Conservation (phyloP, 1,140 invertebrate species). For the Aphis gossypii region DNA sequence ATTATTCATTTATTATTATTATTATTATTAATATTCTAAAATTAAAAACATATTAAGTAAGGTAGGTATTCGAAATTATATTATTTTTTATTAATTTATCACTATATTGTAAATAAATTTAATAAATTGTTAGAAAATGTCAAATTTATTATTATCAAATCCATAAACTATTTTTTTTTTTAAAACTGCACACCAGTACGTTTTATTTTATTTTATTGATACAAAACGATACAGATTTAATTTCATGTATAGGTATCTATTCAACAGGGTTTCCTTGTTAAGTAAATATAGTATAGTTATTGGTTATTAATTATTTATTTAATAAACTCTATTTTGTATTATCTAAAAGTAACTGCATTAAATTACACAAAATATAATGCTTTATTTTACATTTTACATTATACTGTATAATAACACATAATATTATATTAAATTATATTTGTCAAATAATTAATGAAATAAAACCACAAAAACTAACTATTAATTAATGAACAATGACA, state of each 20-base stretch:
- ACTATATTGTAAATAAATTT: neutral
- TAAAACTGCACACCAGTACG: neutral
- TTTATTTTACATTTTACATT: neutral
- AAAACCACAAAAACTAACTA: neutral
- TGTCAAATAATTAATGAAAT: neutral
- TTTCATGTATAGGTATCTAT: neutral
- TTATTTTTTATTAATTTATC: neutral
- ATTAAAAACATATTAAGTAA: neutral
- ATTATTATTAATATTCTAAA: neutral
- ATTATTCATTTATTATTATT: neutral
- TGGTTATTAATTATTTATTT: neutral
- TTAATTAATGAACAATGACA: neutral
- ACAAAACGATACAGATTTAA: neutral
- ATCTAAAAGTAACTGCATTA: neutral
- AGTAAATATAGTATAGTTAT: neutral
- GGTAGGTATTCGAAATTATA: neutral
- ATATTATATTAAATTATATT: neutral
- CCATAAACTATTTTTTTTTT: neutral
- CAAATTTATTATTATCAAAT: neutral
- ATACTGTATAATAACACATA: neutral
- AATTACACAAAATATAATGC: too few relatives aligned
- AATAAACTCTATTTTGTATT: slow-evolving; percentile 16
- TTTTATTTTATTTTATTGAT: neutral
- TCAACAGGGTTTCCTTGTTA: neutral
- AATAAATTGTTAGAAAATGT: neutral